These are phyloP conservation scores for Solen grandis DNA, from an alignment of 1,140 invertebrate genomes.

Conservation along the genomic window DNA sequence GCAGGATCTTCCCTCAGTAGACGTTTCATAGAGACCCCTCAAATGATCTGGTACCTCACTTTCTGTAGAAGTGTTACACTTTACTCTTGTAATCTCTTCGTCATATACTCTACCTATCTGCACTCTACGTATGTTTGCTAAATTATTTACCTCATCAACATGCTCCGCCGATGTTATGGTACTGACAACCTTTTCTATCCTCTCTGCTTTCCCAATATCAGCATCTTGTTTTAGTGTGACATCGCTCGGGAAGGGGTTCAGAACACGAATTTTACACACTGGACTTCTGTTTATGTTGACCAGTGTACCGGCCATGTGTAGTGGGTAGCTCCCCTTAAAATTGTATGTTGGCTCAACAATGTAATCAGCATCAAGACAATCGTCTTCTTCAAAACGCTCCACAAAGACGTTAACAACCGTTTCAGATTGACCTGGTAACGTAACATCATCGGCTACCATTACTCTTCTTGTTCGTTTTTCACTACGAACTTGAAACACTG, in stretches of 20 bases:
- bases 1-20: not conserved
- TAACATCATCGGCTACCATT: conserved; percentile 7
- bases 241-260: conserved; percentile 10
- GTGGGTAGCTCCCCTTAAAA: conserved; percentile 12
- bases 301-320: not conserved
- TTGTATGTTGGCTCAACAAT: conserved; percentile 7
- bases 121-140: not conserved
- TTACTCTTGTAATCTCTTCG: not conserved
- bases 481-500: not conserved
- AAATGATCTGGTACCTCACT: conserved; percentile 4
- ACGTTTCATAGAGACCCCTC: not conserved
- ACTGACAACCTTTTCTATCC: not conserved
- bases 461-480: not conserved
- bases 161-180: not conserved
- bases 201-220: too few species aligned
- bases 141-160: not conserved
- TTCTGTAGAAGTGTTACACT: not conserved
- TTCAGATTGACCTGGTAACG: conserved; percentile 11
- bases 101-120: not conserved
- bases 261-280: not conserved
- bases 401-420: conserved; percentile 11
- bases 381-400: conserved; percentile 22
- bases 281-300: conserved; percentile 7
- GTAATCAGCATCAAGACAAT: not conserved
- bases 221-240: not conserved